Conservation (phyloP, 2,797 vertebrate species). For the Aselliscus stoliczkanus region DNA sequence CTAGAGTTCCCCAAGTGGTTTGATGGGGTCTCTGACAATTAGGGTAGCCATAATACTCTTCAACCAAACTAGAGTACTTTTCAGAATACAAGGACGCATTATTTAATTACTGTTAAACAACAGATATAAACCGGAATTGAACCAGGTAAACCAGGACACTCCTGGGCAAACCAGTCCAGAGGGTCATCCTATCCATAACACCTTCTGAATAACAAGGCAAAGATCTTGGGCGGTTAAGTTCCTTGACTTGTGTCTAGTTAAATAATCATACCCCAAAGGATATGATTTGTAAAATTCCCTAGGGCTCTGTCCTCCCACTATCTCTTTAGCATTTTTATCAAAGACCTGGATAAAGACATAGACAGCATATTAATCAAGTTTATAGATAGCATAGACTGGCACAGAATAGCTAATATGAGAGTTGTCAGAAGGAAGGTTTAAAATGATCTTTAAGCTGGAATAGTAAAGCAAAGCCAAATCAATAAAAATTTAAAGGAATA, state of each 20-base stretch:
- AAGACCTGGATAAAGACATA: conserved; percentile 7
- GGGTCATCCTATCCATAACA: neutral
- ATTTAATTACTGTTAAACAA: neutral
- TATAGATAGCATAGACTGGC: neutral
- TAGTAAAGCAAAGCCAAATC: conserved; percentile 49
- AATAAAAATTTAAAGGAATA: conserved; percentile 41
- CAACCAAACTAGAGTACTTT: neutral
- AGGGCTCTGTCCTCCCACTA: neutral
- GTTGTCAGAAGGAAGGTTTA: neutral
- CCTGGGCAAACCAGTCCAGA: neutral
- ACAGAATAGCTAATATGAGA: conserved; percentile 33
- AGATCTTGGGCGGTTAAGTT: neutral
- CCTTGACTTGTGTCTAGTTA: neutral
- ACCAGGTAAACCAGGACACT: neutral
- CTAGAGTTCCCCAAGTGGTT: neutral
- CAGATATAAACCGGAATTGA: neutral
- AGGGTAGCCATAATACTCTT: neutral
- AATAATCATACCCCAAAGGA: neutral
- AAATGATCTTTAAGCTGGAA: conserved; percentile 49
- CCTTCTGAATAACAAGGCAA: neutral
- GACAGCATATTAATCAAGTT: conserved; percentile 44
- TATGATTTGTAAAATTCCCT: neutral
- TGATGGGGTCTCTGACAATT: neutral
- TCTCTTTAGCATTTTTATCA: conserved; percentile 5
- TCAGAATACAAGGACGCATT: neutral